Base-by-base conservation (phyloP, 2,888 invertebrate species). In the Morpho deidamia region DNA sequence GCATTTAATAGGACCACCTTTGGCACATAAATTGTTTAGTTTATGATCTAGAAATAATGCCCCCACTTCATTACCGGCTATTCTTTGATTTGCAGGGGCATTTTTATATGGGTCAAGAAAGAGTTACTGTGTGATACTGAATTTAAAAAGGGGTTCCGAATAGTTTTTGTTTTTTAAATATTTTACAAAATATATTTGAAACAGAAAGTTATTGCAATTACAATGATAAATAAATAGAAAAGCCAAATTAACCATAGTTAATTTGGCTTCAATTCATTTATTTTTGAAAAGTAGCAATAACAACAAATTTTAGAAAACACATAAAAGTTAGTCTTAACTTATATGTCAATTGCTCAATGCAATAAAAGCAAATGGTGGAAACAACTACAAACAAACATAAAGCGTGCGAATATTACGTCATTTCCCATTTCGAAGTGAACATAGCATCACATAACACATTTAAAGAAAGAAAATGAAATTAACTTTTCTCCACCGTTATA, bases 1-100 rank as follows among this genome's bases (percentile, higher is more conserved):
- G 70, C 76, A 85, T 86, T 86, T 86, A 80, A 86, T 85, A 81
- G 83, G 76, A 81, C 87, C 74, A 78, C 42, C 49, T 43, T 42
- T 35, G 81, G 74, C 79, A 66, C 74, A 83, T 89, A 89, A 88
- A 88, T 84, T 81, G 71, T 66, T 68, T 72, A 87, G 70, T 89
- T 89, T 89, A 89, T 87, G 83, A 76, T 71, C 83, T 85, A 85
- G 86, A 87, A 85, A 84, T 85, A 86, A 88, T 83, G 77, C 74
- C 73, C 69, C 68, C 69, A 71, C 72, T 83, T 89, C 89, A 89
- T 89, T 89, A 89, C 81, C 65, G 80, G 75, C 78, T 79, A 88
- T 89, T 88, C 88, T 88, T 83, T 64, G 62, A 71, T 67, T 55
- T 59, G 60, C 58, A 66, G 70, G 76, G 78, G 77, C 78, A 74